phyloP scores from a whole-genome alignment of 2,797 vertebrate genomes.

The Glyptemys insculpta region DNA sequence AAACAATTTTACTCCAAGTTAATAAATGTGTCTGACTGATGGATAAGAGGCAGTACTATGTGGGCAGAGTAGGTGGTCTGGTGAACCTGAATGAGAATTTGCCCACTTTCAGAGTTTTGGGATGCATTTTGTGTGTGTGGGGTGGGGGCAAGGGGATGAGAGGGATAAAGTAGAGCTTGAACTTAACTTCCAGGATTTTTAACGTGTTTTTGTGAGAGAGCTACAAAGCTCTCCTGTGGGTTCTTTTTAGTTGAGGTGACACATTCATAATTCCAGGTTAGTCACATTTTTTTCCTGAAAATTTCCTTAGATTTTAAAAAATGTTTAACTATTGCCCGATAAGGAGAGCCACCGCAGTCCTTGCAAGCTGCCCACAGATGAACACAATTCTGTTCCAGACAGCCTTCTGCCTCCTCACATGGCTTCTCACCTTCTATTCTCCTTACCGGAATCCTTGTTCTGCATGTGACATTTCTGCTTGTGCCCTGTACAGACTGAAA shows the following conservation, averaged over 20 bases:
- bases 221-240: neutral
- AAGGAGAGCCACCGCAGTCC: neutral
- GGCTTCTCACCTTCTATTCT: neutral
- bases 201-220: constrained; percentile 18
- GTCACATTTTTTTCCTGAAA: neutral
- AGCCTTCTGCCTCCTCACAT: neutral
- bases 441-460: neutral
- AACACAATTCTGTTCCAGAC: neutral
- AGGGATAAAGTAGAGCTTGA: constrained; percentile 55
- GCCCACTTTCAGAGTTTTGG: neutral
- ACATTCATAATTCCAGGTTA: constrained; percentile 1
- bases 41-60: neutral
- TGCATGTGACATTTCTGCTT: neutral
- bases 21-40: neutral
- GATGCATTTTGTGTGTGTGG: neutral
- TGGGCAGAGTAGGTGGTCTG: constrained; percentile 59
- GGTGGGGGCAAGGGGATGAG: constrained; percentile 26
- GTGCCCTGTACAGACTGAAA: neutral
- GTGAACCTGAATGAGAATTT: constrained; percentile 52
- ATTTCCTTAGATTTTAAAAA: neutral
- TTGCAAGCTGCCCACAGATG: neutral
- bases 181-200: neutral
- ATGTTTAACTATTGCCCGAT: neutral
- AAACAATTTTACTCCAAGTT: neutral
- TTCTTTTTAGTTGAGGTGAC: neutral